Base-by-base conservation (phyloP, 2,888 invertebrate genomes). In the Busseola fusca region DNA sequence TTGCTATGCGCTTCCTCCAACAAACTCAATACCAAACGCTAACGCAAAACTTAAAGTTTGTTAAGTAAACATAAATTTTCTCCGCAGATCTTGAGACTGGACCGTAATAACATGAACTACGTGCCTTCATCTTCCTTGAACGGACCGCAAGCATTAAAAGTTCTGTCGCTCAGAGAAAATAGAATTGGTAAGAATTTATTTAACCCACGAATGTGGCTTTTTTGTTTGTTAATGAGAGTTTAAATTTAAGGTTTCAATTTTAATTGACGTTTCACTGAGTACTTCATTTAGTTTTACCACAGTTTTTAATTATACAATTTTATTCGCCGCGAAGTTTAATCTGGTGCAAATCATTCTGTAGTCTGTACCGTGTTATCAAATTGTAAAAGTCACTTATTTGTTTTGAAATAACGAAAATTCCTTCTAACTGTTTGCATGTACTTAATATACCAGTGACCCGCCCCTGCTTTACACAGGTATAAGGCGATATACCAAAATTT, bases 71-170 rank as follows among this genome's bases (percentile, higher is more conserved):
- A 78, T 76, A 68, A 12, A 59, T 80, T 90, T 89, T 69, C 52
- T 79, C 60, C 72, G 10, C 95, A 98, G 97, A 97, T 98, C 89
- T 95, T 99, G 67, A 97, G 97, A 86, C 94, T 99, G 87, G 98
- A 98, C 89, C 96, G 97, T 71, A 99, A 99, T 91, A 97, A 97
- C 88, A 96, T 99, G 83, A 96, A 96, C 57, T 93, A 95, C 18
- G 97, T 98, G 42, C 98, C 98, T 21, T 97, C 97, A 42, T 96
- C 97, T 52, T 98, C 98, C 1, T 93, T 98, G 34, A 98, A 98
- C 88, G 98, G 98, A 50, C 98, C 98, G 14, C 96, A 96, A 86
- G 96, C 97, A 40, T 94, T 98, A 72, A 96, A 96, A 89, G 95
- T 97, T 76, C 94, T 99, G 48, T 97, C 98, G 1, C 93, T 98